These are phyloP conservation scores for Plagodis pulveraria DNA, from an alignment of 2,888 invertebrate genomes.

Conservation along the genomic window DNA sequence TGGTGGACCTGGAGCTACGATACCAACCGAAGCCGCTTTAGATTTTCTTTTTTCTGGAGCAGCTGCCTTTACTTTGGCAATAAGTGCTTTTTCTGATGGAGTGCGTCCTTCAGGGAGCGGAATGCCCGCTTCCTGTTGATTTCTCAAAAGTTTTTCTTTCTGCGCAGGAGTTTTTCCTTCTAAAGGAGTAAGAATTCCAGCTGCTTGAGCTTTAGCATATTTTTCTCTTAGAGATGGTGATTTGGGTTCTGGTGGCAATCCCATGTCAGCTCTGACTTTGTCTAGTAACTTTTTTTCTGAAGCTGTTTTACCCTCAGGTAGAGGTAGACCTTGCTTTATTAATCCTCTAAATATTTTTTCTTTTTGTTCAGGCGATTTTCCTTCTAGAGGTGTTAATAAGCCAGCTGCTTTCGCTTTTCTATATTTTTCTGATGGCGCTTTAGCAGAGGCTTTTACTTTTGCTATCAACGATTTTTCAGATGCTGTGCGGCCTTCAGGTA, in stretches of 20 bases:
- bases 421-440: conserved; percentile 37
- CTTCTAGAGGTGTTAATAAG: conserved; percentile 44
- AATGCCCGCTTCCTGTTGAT: conserved; percentile 38
- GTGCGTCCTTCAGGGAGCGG: conserved; percentile 47
- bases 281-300: conserved; percentile 45
- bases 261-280: conserved; percentile 40
- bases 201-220: conserved; percentile 34
- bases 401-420: conserved; percentile 41
- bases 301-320: conserved; percentile 43
- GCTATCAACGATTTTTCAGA: too few relatives aligned
- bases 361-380: conserved; percentile 41
- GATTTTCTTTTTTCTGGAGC: conserved; percentile 37
- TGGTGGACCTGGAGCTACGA: not conserved
- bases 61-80: conserved; percentile 28
- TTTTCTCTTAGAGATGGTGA: conserved; percentile 38
- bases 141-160: conserved; percentile 42
- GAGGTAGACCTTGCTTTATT: conserved; percentile 33
- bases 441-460: too few relatives aligned
- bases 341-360: conserved; percentile 44
- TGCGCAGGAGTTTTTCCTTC: conserved; percentile 37
- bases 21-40: conserved; percentile 35
- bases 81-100: conserved; percentile 45
- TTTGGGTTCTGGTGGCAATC: conserved; percentile 45
- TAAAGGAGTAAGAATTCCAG: conserved; percentile 33
- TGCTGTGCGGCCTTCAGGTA: conserved; percentile 1